Base-by-base conservation (phyloP, 1,140 invertebrate species). In the Yoshiicerus persimilis region DNA sequence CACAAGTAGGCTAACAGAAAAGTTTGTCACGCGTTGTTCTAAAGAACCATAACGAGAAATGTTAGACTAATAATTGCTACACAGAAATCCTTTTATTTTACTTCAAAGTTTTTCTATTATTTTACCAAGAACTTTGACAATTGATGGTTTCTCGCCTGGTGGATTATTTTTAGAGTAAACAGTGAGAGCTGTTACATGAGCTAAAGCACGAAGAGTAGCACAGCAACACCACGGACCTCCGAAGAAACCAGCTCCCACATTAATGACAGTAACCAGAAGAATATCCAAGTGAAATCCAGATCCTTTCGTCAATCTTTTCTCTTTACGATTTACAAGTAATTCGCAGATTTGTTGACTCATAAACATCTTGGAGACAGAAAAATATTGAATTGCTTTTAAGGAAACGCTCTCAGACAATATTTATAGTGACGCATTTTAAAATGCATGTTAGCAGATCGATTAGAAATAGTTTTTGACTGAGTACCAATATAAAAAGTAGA, bases 1-100 rank as follows among this genome's bases (percentile, higher is more conserved):
- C 91, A 92, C 94, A 80, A 97, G 92, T 9, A 96, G 92, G 2
- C 96, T 94, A 0, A 97, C 96, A 34, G 96, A 91, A 3, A 97
- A 93, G 1, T 95, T 95, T 47, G 96, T 96, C 8, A 97, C 91
- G 38, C 97, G 93, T 93, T 98, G 97, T 91, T 98, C 96, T 95
- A 92, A 64, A 66, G 20, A 56, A n/a, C 27, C 10, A 36, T 1
- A 56, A 41, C 30, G 39, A 13, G 30, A 38, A 66, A 86, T 20
- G 2, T 25, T 75, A 25, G 16, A 56, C 4, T 4, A 56, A n/a
- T n/a, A n/a, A n/a, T n/a, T n/a, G n/a, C n/a, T n/a, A 56, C 47
- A 56, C 8, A n/a, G n/a, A 16, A 56, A 56, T 4, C 47, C 47
- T 56, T 56, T 56, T 56, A 56, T 20, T 20, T 16, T 16, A 56